Conservation (phyloP, 2,888 invertebrate genomes). For the Morpho achilles region DNA sequence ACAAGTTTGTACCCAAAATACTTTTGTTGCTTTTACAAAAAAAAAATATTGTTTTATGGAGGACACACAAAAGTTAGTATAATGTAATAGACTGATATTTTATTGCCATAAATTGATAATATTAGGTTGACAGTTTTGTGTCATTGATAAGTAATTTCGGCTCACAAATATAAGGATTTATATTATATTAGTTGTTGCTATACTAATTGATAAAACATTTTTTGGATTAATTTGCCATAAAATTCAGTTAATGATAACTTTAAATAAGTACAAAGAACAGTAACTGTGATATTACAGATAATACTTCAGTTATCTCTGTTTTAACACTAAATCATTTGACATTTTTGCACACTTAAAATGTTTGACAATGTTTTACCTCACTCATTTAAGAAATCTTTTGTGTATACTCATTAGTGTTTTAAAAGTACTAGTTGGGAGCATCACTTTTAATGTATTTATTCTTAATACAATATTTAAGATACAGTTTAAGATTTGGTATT, state of each 20-base stretch:
- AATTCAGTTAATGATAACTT: constrained; percentile 10
- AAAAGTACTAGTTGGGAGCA: constrained; percentile 7
- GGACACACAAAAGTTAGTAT: constrained; percentile 13
- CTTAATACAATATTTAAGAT: constrained; percentile 3
- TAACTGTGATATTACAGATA: constrained; percentile 31
- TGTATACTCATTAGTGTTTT: constrained; percentile 10
- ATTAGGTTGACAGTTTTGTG: constrained; percentile 15
- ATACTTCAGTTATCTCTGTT: constrained; percentile 15
- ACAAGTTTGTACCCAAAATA: too few relatives aligned
- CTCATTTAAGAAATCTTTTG: constrained; percentile 8
- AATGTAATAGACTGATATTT: constrained; percentile 26
- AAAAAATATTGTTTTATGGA: not conserved
- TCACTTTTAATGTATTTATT: constrained; percentile 10
- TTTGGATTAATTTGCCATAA: constrained; percentile 10
- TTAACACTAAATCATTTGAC: constrained; percentile 7
- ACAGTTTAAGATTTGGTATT: constrained; percentile 4
- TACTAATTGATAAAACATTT: constrained; percentile 1
- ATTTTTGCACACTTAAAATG: constrained; percentile 3
- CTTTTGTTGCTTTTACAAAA: too few relatives aligned
- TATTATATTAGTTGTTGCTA: constrained; percentile 10
- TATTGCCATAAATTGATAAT: constrained; percentile 26
- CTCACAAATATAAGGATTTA: constrained; percentile 7
- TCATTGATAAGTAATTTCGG: constrained; percentile 5
- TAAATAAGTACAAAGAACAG: constrained; percentile 25
- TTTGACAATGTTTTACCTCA: constrained; percentile 12